Evolutionary conservation across 2,797 vertebrate genomes (phyloP), one percentile per base, ranked within the genome.

Genomic region (Myripristis jacobus): DNA sequence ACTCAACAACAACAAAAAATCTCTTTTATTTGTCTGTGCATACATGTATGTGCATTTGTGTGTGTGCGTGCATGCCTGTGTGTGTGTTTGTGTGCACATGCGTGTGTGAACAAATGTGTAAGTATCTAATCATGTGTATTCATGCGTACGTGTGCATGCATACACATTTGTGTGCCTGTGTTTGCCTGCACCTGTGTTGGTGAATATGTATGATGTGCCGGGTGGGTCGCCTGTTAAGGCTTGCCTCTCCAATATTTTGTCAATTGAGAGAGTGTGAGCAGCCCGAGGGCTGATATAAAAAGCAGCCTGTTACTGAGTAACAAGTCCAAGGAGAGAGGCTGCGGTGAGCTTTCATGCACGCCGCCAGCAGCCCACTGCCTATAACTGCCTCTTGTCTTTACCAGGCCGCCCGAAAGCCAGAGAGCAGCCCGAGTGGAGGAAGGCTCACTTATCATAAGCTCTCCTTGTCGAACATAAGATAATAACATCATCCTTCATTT

Each of bases 211-310:
- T 50, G 43, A 31, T 44, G 27, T 83, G 65, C 58, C 24, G 73
- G 57, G 65, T 47, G 15, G 53, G 52, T 84, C 50, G 18, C 91
- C 68, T 90, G 90, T 92, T 77, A 82, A 44, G 72, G 81, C 91
- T 90, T 92, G 91, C 72, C 85, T 78, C 52, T 68, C 75, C 87
- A 84, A 90, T 89, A 88, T 88, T 89, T 89, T 88, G 82, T 86
- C 86, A 87, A 87, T 87, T 75, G 43, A 82, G 58, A 73, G 61
- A 52, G 68, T 65, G 79, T 16, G 15, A 83, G 83, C 48, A 55
- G 81, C 82, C 86, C 25, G 73, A 29, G 89, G 87, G 83, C 81
- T 87, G 36, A 75, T 88, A 84, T 78, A 82, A 82, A 64, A 84
- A 84, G 44, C 52, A 50, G 63, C 19, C 25, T 81, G 54, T 82